Conservation (phyloP, 2,888 invertebrate genomes). For the Eurois occulta region DNA sequence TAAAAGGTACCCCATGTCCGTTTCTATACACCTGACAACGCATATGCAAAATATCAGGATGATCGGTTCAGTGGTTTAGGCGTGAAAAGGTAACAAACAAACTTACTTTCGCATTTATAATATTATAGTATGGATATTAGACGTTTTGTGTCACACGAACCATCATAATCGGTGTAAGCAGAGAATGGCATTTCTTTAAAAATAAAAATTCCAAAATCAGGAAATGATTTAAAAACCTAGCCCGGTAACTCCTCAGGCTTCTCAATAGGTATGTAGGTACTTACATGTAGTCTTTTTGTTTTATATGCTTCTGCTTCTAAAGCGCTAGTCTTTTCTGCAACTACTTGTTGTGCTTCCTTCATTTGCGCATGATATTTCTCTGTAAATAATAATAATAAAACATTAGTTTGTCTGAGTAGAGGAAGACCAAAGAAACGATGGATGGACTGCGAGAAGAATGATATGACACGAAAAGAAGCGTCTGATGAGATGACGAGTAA, state of each 20-base stretch:
- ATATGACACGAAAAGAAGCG: too few relatives aligned
- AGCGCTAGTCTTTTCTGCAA: slow-evolving; percentile 98
- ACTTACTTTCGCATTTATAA: too few relatives aligned
- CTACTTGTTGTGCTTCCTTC: slow-evolving; percentile 99
- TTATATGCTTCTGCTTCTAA: slow-evolving; percentile 99
- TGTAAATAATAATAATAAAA: slow-evolving; percentile 71
- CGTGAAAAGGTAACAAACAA: too few relatives aligned
- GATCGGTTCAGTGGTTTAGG: too few relatives aligned
- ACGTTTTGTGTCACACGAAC: not conserved
- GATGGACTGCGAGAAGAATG: too few relatives aligned
- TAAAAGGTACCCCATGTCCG: too few relatives aligned
- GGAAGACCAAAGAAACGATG: too few relatives aligned
- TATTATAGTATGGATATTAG: too few relatives aligned
- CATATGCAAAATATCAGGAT: too few relatives aligned
- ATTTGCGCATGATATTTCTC: slow-evolving; percentile 99
- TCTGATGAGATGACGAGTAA: too few relatives aligned
- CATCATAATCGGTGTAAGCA: not conserved
- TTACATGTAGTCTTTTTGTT: slow-evolving; percentile 97
- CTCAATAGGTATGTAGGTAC: slow-evolving; percentile 56
- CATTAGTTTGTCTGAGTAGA: too few relatives aligned
- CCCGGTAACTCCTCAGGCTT: not conserved
- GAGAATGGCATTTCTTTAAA: not conserved
- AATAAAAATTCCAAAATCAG: not conserved
- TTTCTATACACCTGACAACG: too few relatives aligned
- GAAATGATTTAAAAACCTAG: not conserved